Evolutionary conservation across 2,888 invertebrate genomes (phyloP).

Genomic region (Phengaris arion): DNA sequence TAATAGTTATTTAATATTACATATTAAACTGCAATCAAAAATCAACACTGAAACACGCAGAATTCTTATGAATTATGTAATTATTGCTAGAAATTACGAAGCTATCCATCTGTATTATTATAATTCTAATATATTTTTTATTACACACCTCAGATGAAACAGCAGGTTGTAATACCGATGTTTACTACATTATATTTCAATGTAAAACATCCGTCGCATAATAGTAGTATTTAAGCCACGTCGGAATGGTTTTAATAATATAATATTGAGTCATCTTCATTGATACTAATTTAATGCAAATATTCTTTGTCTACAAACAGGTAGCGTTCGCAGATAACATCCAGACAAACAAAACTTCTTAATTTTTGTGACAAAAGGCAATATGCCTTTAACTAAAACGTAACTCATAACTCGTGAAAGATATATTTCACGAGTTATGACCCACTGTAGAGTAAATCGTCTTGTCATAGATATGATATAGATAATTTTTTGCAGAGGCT

Average conservation of each 20-base stretch:
- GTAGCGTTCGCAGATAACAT: no score
- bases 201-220: neutral
- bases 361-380: no score
- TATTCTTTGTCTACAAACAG: no score
- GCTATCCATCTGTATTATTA: neutral
- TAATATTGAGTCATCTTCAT: neutral
- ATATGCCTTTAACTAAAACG: no score
- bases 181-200: neutral
- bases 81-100: neutral
- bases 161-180: neutral
- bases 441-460: neutral
- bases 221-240: neutral
- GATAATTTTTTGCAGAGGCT: neutral
- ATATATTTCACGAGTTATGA: no score
- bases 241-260: neutral
- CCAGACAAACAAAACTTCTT: no score
- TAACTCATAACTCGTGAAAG: no score
- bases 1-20: neutral
- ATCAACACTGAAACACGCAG: neutral
- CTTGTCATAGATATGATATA: neutral
- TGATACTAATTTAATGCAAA: neutral
- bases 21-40: conserved; percentile 1
- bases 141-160: neutral
- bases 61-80: conserved; percentile 5
- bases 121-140: conserved; percentile 2